phyloP scores from a whole-genome alignment of 2,888 invertebrate genomes.

The Falcaria lacertinaria region DNA sequence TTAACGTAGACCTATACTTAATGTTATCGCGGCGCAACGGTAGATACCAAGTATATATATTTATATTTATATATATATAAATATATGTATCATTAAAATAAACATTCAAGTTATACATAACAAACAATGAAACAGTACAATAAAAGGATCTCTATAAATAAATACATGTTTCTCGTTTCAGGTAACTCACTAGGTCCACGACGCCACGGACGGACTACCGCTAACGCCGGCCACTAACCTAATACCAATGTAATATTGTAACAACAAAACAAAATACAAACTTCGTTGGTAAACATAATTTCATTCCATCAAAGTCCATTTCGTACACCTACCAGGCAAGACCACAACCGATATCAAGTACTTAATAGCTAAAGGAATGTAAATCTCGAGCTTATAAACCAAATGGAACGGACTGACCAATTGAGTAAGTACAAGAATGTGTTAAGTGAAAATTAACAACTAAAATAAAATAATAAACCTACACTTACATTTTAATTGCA shows the following conservation, averaged over 20 bases:
- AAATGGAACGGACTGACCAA: conserved; percentile 54
- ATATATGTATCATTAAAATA: conserved; percentile 12
- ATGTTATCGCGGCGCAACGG: conserved; percentile 56
- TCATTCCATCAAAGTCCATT: conserved; percentile 73
- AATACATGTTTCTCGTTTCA: conserved; percentile 67
- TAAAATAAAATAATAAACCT: conserved; percentile 24
- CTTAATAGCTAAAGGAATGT: conserved; percentile 78
- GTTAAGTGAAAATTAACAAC: conserved; percentile 38
- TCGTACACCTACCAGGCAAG: conserved; percentile 80
- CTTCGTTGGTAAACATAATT: conserved; percentile 79
- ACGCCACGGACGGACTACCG: conserved; percentile 53
- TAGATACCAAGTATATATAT: conserved; percentile 41
- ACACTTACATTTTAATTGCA: conserved; percentile 13
- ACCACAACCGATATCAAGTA: conserved; percentile 81
- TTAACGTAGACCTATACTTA: conserved; percentile 50
- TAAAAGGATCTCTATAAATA: conserved; percentile 70
- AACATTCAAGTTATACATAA: conserved; percentile 55
- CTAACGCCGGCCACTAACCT: conserved; percentile 37
- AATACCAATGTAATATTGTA: conserved; percentile 57
- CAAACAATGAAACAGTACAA: conserved; percentile 69
- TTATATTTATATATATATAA: conserved; percentile 4
- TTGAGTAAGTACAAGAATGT: conserved; percentile 38
- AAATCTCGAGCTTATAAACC: conserved; percentile 48
- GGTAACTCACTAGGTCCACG: conserved; percentile 73
- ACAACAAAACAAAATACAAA: conserved; percentile 51